Base-by-base conservation (phyloP, 2,888 invertebrate species). In the Poecilus cupreus region DNA sequence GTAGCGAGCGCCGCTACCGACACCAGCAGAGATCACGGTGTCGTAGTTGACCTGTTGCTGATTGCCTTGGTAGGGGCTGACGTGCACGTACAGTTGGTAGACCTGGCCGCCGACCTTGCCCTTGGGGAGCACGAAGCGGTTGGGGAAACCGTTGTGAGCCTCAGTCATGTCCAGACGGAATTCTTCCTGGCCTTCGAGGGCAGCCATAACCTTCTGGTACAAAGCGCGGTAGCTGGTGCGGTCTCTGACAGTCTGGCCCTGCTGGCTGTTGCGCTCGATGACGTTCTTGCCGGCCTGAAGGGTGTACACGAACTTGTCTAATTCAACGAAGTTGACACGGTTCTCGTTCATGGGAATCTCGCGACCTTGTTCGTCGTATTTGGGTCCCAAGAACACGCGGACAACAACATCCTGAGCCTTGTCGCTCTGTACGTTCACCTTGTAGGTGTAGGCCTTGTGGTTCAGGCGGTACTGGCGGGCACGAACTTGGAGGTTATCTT, bases 331-430 rank as follows among this genome's bases (percentile, higher is more conserved):
- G 86, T 93, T 91, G 85, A 90, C 88, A 87, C 91, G 91, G 87
- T 91, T 92, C 11, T 92, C 89, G 82, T 91, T 90, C 13, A 94
- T 86, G 82, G 88, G 88, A 18, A 92, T 86, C 22, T 89, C 88
- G 82, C 90, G 91, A 57, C 91, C 91, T 68, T 90, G 90, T 83
- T 91, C 89, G 85, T 94, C 92, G 86, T 92, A 93, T 88, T 94
- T 94, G 4, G 95, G 95, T 83, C 93, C 94, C 43, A 94, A 85
- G 91, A 93, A 95, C 20, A 94, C 88, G 84, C 93, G 93, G 79
- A 95, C 87, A 11, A 91, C 90, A 2, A 92, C 93, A 82, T 92
- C 91, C 49, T 89, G 89, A 6, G 90, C 88, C 83, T 91, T 90
- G 74, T 93, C 92, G 77, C 94, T 91, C 79, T 91, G 90, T 20